Conservation (phyloP, 2,113 vertebrate genomes). For the Scopus umbretta region DNA sequence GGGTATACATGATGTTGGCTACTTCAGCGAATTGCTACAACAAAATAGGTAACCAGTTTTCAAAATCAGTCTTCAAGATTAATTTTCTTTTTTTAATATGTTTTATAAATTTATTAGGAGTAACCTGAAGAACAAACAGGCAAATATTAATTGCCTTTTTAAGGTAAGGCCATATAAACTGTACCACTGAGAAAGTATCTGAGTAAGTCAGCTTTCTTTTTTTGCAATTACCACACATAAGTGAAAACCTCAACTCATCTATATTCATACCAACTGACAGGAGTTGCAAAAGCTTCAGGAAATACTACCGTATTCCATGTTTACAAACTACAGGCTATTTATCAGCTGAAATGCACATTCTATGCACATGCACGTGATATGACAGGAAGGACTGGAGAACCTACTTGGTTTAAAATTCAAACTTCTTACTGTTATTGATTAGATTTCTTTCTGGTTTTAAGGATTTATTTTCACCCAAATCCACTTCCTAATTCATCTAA, state of each 20-base stretch:
- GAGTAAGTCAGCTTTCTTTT: neutral
- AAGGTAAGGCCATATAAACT: neutral
- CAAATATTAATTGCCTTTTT: neutral
- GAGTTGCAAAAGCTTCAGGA: neutral
- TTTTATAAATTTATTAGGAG: neutral
- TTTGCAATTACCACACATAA: neutral
- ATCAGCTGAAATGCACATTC: neutral
- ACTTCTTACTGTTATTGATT: neutral
- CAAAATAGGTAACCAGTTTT: neutral
- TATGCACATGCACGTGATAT: accelerated
- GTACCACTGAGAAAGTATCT: neutral
- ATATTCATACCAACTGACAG: neutral
- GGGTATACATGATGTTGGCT: neutral
- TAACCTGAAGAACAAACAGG: neutral
- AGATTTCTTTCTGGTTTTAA: neutral
- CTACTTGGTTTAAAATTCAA: neutral
- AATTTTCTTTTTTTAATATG: neutral
- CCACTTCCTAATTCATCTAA: neutral
- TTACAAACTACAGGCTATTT: neutral
- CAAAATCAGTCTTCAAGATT: neutral
- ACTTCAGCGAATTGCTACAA: neutral
- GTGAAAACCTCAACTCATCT: neutral
- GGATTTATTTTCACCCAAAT: neutral
- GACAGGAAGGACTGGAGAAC: neutral
- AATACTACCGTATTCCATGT: neutral